These are phyloP conservation scores for Taurulus bubalis DNA, from an alignment of 2,113 vertebrate genomes.

Conservation along the genomic window DNA sequence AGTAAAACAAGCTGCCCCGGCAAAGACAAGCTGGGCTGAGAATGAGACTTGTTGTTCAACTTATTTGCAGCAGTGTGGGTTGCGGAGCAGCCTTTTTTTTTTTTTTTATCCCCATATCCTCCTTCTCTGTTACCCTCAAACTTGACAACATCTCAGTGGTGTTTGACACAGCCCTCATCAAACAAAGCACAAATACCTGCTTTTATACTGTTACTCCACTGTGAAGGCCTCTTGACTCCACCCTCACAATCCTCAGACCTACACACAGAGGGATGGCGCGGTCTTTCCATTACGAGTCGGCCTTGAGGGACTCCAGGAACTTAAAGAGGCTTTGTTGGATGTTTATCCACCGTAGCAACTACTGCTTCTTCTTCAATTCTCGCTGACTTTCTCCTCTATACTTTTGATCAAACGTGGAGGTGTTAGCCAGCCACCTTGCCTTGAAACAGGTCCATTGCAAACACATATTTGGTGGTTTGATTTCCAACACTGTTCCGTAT, in stretches of 20 bases:
- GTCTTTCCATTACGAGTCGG: conserved; percentile 51
- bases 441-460: conserved; percentile 70
- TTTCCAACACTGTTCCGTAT: conserved; percentile 38
- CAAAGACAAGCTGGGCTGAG: conserved; percentile 30
- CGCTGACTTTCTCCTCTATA: conserved; percentile 54
- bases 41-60: conserved; percentile 43
- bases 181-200: conserved; percentile 82
- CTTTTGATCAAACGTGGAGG: conserved; percentile 56
- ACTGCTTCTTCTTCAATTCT: conserved; percentile 35
- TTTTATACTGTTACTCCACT: conserved; percentile 81
- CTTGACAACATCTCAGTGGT: conserved; percentile 57
- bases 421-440: conserved; percentile 69
- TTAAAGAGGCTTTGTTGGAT: conserved; percentile 56
- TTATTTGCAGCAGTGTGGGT: conserved; percentile 36
- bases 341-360: conserved; percentile 68
- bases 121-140: conserved; percentile 26
- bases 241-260: conserved; percentile 59
- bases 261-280: conserved; percentile 36
- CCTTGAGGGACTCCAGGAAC: conserved; percentile 58
- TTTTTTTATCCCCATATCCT: conserved; percentile 20
- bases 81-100: conserved; percentile 47
- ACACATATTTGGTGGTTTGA: conserved; percentile 63
- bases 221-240: conserved; percentile 80
- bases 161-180: conserved; percentile 55
- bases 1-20: conserved; percentile 48